Evolutionary conservation across 1,140 invertebrate species (phyloP).

Genomic region (Chironomus striatipennis): DNA sequence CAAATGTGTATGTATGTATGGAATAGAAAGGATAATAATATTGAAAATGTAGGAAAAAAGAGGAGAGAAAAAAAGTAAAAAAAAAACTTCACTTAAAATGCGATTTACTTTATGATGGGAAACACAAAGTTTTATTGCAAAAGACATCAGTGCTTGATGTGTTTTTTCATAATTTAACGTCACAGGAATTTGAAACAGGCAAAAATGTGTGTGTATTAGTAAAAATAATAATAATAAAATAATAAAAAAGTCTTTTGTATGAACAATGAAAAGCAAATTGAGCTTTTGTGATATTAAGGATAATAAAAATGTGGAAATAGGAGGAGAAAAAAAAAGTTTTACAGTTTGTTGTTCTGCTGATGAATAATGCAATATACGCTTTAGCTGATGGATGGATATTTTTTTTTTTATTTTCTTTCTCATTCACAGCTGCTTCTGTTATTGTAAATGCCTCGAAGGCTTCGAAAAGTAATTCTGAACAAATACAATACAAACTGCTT

Average conservation of each 20-base stretch:
- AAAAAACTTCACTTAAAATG: neutral
- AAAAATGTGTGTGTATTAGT: neutral
- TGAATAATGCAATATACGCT: too few species aligned
- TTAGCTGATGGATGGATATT: too few species aligned
- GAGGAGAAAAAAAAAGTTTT: too few species aligned
- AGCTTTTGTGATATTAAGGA: neutral
- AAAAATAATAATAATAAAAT: too few species aligned
- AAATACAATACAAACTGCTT: too few species aligned
- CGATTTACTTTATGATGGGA: slow-evolving; percentile 1
- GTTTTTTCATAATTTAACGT: neutral
- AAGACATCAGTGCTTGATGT: neutral
- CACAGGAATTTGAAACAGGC: neutral
- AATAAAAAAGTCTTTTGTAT: neutral
- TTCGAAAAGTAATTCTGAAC: too few species aligned
- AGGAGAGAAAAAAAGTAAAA: neutral
- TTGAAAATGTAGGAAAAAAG: neutral
- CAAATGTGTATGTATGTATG: neutral
- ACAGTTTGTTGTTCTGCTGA: too few species aligned
- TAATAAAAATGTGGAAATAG: too few species aligned
- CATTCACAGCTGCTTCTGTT: too few species aligned
- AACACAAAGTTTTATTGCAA: neutral
- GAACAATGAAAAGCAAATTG: neutral
- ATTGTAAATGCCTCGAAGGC: too few species aligned
- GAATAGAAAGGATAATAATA: neutral
- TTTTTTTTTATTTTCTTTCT: too few species aligned